phyloP scores from a whole-genome alignment of 2,797 vertebrate species.

The Leptatherina wallacei region DNA sequence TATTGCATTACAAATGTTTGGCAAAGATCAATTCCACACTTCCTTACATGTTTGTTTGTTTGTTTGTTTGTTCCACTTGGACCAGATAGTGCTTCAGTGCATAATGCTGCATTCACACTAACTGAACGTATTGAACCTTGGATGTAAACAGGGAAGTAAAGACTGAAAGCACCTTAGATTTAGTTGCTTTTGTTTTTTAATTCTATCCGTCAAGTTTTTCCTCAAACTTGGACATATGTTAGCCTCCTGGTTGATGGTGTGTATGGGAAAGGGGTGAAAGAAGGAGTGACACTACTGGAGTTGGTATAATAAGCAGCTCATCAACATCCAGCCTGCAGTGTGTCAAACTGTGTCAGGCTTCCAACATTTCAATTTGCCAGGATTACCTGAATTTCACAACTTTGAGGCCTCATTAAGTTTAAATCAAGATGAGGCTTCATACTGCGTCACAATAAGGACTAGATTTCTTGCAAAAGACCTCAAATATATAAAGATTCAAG shows the following conservation, averaged over 20 bases:
- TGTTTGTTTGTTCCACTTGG: no score
- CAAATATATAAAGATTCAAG: neutral
- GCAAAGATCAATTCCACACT: no score
- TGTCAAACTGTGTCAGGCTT: neutral
- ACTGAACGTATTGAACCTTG: neutral
- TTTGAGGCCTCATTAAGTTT: neutral
- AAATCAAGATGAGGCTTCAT: neutral
- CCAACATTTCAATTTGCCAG: neutral
- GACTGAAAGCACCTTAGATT: neutral
- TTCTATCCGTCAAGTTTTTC: no score
- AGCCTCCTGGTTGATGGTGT: neutral
- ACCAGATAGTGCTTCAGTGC: neutral
- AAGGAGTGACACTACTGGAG: neutral
- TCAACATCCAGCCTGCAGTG: neutral
- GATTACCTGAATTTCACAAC: neutral
- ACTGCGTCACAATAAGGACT: neutral
- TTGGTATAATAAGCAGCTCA: neutral
- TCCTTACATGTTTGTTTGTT: no score
- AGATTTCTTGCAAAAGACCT: neutral
- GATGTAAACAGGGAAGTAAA: neutral
- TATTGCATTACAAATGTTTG: no score
- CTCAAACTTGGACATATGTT: neutral
- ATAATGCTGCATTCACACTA: neutral
- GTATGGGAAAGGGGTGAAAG: neutral
- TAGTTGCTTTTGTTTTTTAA: no score